Conservation (phyloP, 2,797 vertebrate species). For the Anabas testudineus region DNA sequence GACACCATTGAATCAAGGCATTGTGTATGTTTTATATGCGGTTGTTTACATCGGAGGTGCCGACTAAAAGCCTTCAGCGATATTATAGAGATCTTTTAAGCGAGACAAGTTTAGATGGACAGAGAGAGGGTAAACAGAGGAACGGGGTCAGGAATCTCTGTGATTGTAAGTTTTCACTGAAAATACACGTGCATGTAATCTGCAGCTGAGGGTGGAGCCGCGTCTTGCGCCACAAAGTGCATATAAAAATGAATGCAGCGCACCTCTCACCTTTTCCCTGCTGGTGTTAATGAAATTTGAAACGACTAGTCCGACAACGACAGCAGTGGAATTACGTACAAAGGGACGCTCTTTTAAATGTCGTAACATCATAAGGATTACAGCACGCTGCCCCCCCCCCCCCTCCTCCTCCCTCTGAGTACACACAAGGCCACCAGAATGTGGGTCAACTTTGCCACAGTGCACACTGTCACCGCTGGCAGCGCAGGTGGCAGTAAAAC, state of each 20-base stretch:
- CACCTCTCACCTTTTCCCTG: conserved; percentile 34
- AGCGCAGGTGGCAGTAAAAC: conserved; percentile 56
- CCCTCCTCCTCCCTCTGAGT: background rate
- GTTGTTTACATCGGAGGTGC: conserved; percentile 25
- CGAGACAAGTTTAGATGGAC: conserved; percentile 41
- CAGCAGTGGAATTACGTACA: conserved; percentile 35
- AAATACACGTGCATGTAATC: conserved; percentile 25
- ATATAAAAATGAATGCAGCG: conserved; percentile 27
- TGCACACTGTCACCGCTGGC: conserved; percentile 21
- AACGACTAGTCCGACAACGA: conserved; percentile 36
- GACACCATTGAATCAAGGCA: background rate
- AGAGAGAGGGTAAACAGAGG: conserved; percentile 52
- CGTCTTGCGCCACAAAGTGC: conserved; percentile 22
- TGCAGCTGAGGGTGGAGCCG: conserved; percentile 32
- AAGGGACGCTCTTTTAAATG: conserved; percentile 54
- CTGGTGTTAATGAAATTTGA: conserved; percentile 57
- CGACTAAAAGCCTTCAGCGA: conserved; percentile 29
- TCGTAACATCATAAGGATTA: conserved; percentile 63
- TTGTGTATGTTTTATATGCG: background rate
- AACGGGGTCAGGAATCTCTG: conserved; percentile 28
- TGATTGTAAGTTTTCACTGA: conserved; percentile 42
- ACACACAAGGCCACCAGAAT: conserved; percentile 58
- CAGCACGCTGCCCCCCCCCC: background rate
- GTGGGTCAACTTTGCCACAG: conserved; percentile 68
- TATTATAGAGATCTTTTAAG: conserved; percentile 25